A percentile compares a stretch with the other conserved stretches of the same genome.
Evolutionary conservation across 2,888 invertebrate genomes (phyloP).

Genomic region (Synanthedon vespiformis): DNA sequence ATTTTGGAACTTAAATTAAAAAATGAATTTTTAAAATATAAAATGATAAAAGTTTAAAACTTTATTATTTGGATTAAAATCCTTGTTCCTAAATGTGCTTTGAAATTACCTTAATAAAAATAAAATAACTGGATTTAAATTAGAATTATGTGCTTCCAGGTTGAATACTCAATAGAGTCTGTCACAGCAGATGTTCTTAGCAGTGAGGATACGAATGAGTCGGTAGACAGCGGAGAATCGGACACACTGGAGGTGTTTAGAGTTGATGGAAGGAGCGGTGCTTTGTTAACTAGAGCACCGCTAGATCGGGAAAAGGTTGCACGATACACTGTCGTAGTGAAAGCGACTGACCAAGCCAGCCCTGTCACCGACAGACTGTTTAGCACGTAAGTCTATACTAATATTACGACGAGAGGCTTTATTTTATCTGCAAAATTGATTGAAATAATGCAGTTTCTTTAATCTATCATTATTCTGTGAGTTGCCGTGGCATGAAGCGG

Average conservation of each 20-base stretch:
- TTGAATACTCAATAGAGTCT: slow-evolving; percentile 82
- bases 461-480: too few relatives aligned
- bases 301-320: slow-evolving; percentile 91
- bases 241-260: slow-evolving; percentile 84
- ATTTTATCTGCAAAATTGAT: too few relatives aligned
- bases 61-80: too few relatives aligned
- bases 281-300: slow-evolving; percentile 83
- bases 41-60: too few relatives aligned
- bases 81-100: too few relatives aligned
- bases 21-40: too few relatives aligned
- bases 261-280: slow-evolving; percentile 87
- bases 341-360: slow-evolving; percentile 87
- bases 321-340: slow-evolving; percentile 85
- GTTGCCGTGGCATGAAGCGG: too few relatives aligned
- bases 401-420: too few relatives aligned
- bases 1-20: too few relatives aligned
- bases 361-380: slow-evolving; percentile 83
- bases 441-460: too few relatives aligned
- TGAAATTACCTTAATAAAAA: too few relatives aligned
- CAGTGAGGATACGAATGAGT: slow-evolving; percentile 40
- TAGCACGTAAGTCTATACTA: slow-evolving; percentile 67
- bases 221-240: slow-evolving; percentile 29
- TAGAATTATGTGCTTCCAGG: slow-evolving; percentile 33
- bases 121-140: background rate
- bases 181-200: slow-evolving; percentile 68